phyloP scores from a whole-genome alignment of 2,113 vertebrate genomes.

The Onychorhynchus coronatus region DNA sequence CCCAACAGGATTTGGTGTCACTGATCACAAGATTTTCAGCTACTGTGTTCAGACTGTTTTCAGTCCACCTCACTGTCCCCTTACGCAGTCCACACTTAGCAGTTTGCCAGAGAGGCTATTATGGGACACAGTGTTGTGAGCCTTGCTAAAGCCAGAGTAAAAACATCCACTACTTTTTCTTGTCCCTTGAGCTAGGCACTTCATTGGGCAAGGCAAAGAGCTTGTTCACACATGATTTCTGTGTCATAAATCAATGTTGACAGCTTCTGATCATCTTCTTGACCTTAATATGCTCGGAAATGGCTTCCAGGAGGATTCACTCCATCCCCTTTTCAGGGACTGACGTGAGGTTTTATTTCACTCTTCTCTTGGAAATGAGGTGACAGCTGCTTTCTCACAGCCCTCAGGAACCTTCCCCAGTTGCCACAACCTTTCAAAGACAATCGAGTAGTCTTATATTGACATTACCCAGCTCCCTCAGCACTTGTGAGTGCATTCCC shows the following conservation, averaged over 20 bases:
- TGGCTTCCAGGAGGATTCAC: background rate
- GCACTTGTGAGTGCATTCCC: background rate
- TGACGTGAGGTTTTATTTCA: background rate
- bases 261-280: background rate
- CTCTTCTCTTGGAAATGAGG: background rate
- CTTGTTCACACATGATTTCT: background rate
- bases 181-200: background rate
- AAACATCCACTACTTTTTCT: background rate
- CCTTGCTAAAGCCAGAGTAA: background rate
- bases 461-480: background rate
- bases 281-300: background rate
- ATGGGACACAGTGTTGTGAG: background rate
- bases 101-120: background rate
- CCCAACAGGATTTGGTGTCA: background rate
- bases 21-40: background rate
- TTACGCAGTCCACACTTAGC: background rate
- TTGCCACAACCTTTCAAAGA: background rate
- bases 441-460: background rate
- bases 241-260: background rate
- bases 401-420: background rate
- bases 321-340: background rate
- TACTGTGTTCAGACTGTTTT: background rate
- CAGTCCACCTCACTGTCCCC: background rate
- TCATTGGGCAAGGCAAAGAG: background rate
- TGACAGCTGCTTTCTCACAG: background rate